phyloP scores from a whole-genome alignment of 2,888 invertebrate genomes.

The Pasiphila rectangulata region DNA sequence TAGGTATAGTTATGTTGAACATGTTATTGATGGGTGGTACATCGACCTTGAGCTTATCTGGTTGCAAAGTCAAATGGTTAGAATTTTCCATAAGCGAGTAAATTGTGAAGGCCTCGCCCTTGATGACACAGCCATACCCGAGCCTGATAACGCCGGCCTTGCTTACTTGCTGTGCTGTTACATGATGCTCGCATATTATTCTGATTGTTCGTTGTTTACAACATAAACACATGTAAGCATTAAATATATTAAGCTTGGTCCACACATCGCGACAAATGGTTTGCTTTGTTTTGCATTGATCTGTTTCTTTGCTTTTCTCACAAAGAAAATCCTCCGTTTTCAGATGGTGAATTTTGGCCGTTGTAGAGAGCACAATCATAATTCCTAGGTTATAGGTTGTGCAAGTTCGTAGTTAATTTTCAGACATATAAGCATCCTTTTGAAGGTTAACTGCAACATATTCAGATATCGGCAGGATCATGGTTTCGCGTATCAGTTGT shows the following conservation, averaged over 20 bases:
- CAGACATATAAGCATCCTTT: slow-evolving; percentile 1
- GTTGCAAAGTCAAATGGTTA: not conserved
- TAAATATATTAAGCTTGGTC: slow-evolving; percentile 7
- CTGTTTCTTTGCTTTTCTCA: not conserved
- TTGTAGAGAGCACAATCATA: not conserved
- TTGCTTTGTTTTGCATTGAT: not conserved
- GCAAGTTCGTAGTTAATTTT: not conserved
- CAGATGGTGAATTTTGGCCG: not conserved
- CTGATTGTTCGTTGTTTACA: slow-evolving; percentile 10
- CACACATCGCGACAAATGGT: slow-evolving; percentile 3
- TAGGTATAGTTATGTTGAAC: not conserved
- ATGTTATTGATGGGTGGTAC: not conserved
- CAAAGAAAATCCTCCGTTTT: not conserved
- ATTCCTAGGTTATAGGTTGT: not conserved
- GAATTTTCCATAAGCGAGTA: slow-evolving; percentile 1
- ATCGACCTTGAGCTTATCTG: not conserved
- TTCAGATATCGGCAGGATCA: not conserved
- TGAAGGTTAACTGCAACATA: not conserved
- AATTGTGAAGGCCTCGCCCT: slow-evolving; percentile 4
- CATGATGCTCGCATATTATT: slow-evolving; percentile 10
- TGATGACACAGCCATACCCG: slow-evolving; percentile 5
- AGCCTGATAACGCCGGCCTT: slow-evolving; percentile 12
- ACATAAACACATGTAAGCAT: slow-evolving; percentile 12
- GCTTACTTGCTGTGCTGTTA: slow-evolving; percentile 1
- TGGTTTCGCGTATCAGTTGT: not conserved